Conservation (phyloP, 2,113 vertebrate species). For the Orthochromis malagaraziensis region DNA sequence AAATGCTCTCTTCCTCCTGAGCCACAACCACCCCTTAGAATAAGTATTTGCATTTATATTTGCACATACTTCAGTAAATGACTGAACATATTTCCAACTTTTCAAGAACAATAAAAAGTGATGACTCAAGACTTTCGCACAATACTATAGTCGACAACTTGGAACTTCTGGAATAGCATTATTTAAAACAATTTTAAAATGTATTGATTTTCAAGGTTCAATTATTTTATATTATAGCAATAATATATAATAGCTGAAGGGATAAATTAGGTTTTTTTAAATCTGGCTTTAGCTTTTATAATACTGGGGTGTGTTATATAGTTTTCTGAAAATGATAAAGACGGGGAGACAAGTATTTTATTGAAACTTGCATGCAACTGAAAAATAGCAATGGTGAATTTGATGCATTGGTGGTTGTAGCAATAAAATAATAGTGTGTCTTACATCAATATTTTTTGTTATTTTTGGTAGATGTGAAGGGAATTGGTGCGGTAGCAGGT, state of each 20-base stretch:
- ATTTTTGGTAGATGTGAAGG: slow-evolving; percentile 72
- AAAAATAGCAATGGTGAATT: background rate
- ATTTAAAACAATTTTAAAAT: background rate
- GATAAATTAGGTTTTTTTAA: accelerated
- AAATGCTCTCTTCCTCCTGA: background rate
- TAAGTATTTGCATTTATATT: background rate
- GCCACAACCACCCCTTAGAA: background rate
- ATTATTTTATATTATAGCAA: background rate
- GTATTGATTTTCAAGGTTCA: background rate
- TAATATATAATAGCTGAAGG: background rate
- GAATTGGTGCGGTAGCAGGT: slow-evolving; percentile 81
- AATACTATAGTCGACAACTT: background rate
- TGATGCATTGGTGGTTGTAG: background rate
- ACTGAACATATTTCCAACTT: background rate
- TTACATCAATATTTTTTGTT: background rate
- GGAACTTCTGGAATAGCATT: background rate
- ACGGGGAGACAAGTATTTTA: background rate
- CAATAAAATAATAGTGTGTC: background rate
- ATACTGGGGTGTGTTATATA: background rate
- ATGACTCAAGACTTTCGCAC: background rate
- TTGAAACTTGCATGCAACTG: background rate
- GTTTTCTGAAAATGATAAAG: background rate
- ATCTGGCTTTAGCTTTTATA: background rate
- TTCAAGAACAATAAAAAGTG: background rate
- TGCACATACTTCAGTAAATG: background rate